These are phyloP conservation scores for Cryptotermes secundus DNA, from an alignment of 1,140 invertebrate species.

Conservation along the genomic window DNA sequence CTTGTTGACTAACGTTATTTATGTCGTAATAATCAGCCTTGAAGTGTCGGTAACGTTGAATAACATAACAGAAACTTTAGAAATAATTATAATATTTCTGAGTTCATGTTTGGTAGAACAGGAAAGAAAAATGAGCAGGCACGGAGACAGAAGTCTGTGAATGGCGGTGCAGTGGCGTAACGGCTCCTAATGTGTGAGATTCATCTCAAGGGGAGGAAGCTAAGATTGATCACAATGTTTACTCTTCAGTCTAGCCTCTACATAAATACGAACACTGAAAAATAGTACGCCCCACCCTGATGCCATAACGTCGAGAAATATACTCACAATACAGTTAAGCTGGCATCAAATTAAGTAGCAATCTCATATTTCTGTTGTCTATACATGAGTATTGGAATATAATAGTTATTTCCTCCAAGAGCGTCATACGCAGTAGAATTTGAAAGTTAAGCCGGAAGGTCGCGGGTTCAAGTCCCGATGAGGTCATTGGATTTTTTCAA, in stretches of 20 bases:
- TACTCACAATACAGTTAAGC: not conserved
- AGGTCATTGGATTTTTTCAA: too few species aligned
- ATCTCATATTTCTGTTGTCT: not conserved
- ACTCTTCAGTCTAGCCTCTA: not conserved
- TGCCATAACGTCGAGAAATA: not conserved
- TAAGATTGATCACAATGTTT: constrained; percentile 17
- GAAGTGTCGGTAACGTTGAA: not conserved
- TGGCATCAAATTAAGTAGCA: not conserved
- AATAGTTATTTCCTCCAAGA: too few species aligned
- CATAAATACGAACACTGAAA: not conserved
- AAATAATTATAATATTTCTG: not conserved
- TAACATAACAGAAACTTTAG: not conserved
- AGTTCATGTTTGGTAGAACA: not conserved
- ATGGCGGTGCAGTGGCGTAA: not conserved
- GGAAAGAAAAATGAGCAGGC: not conserved
- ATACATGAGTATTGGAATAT: too few species aligned
- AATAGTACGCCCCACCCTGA: not conserved
- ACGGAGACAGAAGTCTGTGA: not conserved
- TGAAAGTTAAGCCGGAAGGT: too few species aligned
- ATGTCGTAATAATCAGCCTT: too few species aligned
- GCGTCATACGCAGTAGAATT: too few species aligned
- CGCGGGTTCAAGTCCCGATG: too few species aligned
- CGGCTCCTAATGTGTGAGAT: not conserved
- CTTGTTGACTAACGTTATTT: too few species aligned
- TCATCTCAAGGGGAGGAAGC: not conserved